Conservation (phyloP, 2,888 invertebrate species). For the Anoplius nigerrimus region DNA sequence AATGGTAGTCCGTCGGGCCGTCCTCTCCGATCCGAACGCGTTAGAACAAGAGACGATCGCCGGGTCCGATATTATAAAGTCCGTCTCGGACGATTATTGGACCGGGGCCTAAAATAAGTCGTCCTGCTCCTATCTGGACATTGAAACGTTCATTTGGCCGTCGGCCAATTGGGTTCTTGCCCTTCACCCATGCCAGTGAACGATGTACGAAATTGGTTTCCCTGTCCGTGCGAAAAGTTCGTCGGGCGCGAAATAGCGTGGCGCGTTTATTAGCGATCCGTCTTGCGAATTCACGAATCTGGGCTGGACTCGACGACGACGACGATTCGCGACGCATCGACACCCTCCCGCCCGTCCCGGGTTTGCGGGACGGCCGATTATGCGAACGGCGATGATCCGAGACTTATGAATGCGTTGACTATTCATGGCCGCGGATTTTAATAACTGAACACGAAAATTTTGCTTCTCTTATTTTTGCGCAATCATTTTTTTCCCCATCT, state of each 20-base stretch:
- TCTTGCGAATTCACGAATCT: too few relatives aligned
- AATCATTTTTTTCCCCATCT: too few relatives aligned
- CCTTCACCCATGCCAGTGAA: conserved; percentile 72
- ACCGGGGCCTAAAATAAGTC: conserved; percentile 35
- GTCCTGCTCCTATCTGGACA: conserved; percentile 58
- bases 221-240: conserved; percentile 55
- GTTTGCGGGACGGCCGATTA: too few relatives aligned
- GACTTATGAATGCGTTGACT: too few relatives aligned
- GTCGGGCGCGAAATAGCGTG: conserved; percentile 11
- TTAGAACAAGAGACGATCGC: conserved; percentile 1
- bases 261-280: too few relatives aligned
- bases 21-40: neutral
- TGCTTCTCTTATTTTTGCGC: too few relatives aligned
- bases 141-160: conserved; percentile 70
- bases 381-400: too few relatives aligned
- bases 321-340: too few relatives aligned
- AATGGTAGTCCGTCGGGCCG: conserved; percentile 21
- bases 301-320: too few relatives aligned
- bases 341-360: too few relatives aligned
- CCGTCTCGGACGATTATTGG: conserved; percentile 38
- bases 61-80: conserved; percentile 41
- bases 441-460: too few relatives aligned
- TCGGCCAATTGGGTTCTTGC: conserved; percentile 71
- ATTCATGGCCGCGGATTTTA: too few relatives aligned
- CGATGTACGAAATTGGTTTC: conserved; percentile 70